A percentile compares a stretch with the other conserved stretches of the same genome.
Evolutionary conservation across 2,113 vertebrate genomes (phyloP).

Genomic region (Bubo bubo): DNA sequence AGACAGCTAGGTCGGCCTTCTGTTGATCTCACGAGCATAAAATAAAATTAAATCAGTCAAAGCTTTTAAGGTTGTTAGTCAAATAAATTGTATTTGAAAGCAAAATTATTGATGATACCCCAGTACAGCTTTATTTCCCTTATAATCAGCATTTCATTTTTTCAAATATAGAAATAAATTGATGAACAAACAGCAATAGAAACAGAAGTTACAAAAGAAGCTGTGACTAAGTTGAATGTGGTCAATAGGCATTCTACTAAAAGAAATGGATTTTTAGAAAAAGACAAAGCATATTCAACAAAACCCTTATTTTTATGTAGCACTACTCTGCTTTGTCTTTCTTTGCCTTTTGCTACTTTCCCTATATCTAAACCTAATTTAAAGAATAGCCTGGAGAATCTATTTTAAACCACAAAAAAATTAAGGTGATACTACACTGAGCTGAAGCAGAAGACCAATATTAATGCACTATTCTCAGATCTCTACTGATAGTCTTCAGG

Average conservation of each 20-base stretch:
- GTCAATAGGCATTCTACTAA: background rate
- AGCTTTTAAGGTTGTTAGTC: slow-evolving; percentile 73
- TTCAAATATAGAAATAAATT: slow-evolving; percentile 52
- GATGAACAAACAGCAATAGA: background rate
- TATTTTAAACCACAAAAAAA: background rate
- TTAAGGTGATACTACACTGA: background rate
- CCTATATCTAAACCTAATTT: background rate
- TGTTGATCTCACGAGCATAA: slow-evolving; percentile 63
- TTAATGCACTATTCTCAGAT: background rate
- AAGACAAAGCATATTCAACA: background rate
- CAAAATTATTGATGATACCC: slow-evolving; percentile 54
- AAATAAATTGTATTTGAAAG: slow-evolving; percentile 67
- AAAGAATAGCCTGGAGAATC: background rate
- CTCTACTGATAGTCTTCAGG: background rate
- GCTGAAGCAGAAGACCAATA: background rate
- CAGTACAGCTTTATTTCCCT: slow-evolving; percentile 50
- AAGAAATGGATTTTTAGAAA: background rate
- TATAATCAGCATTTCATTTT: slow-evolving; percentile 64
- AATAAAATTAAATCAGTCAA: slow-evolving; percentile 71
- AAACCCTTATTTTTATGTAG: background rate
- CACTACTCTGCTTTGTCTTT: background rate
- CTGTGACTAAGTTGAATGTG: background rate
- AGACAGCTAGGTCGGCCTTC: slow-evolving; percentile 49
- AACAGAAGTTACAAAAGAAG: background rate
- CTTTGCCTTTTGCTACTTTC: background rate